Evolutionary conservation across 2,113 vertebrate species (phyloP), one percentile per base, ranked within the genome.

Genomic region (Paramormyrops kingsleyae): DNA sequence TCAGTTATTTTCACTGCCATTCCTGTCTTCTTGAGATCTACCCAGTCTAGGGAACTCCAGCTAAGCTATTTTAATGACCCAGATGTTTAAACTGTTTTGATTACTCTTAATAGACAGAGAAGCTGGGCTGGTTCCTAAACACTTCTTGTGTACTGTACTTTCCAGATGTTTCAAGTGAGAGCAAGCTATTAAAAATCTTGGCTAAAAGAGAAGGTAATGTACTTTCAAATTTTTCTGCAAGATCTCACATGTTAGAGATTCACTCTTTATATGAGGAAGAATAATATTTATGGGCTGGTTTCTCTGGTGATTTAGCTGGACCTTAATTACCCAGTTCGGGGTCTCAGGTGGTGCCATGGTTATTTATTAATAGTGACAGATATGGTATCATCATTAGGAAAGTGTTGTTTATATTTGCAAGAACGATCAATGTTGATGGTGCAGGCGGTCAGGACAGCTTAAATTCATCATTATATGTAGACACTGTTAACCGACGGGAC

Each of bases 121-220:
- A 27, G 27, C 5, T 56, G 53, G 49, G 50, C 24, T 10, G 3
- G 12, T 84, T 46, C 50, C 77, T 90, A 66, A 17, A 31, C 77
- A n/a, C 10, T 19, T 77, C 39, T 90, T 92, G 27, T 92, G 39
- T 80, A 77, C 88, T 92, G 39, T 70, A 84, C 88, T 91, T 42
- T 89, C 80, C 92, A 99, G 98, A 96, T 92, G 94, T 94, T 46
- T 94, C 95, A 91, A 94, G 92, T 86, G 95, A 95, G 91, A 97
- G 96, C 92, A 96, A 95, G 86, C 95, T 98, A 87, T 96, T 95
- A 74, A 94, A 93, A 94, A 94, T 98, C 94, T 94, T 98, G 84
- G 96, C 93, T 83, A 98, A 95, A 92, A 94, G 91, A 84, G 95
- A 96, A 92, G 97, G 98, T 98, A 93, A 89, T 27, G 88, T 62